Evolutionary conservation across 2,113 vertebrate genomes (phyloP), one percentile per base, ranked within the genome.

Genomic region (Mugil cephalus): DNA sequence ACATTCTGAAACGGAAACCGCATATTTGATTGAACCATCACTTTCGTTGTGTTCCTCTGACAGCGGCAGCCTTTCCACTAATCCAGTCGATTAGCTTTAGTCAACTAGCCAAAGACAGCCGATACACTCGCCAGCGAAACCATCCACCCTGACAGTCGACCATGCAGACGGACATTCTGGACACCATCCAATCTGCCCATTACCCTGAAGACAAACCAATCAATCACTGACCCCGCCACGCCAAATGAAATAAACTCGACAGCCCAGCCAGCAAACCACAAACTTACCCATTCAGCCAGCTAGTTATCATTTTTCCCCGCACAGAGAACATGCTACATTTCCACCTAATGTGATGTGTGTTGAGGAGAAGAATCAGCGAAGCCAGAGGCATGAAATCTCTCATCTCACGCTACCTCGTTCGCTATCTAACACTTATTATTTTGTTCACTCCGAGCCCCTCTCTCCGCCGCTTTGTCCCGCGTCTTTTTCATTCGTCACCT

Each of bases 341-440:
- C 69, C 75, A 76, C 61, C 53, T 59, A 69, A 80, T 77, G 38
- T 1, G 10, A 47, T 10, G 34, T 10, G 34, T 63, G 62, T 63
- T 74, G 60, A 82, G 79, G 43, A 39, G 82, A 74, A 48, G 38
- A 66, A 56, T 12, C 18, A 48, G 48, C 40, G 70, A 79, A 81
- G 63, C 48, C 75, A 73, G 62, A 66, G 39, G 70, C 73, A 75
- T 75, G 75, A 78, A 63, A 79, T 71, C 34, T 73, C 76, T 83
- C 74, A 81, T 87, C 73, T 83, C 53, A 66, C 39, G 39, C 74
- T 59, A 53, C 53, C 72, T 65, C 46, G 69, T 84, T 82, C 66
- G 24, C 50, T 34, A 62, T 72, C 64, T 61, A 78, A 78, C 73
- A 83, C 74, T 74, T 63, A 83, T 84, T 74, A 62, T 67, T 66